Evolutionary conservation across 2,888 invertebrate genomes (phyloP).

Genomic region (Anticlea derivata): DNA sequence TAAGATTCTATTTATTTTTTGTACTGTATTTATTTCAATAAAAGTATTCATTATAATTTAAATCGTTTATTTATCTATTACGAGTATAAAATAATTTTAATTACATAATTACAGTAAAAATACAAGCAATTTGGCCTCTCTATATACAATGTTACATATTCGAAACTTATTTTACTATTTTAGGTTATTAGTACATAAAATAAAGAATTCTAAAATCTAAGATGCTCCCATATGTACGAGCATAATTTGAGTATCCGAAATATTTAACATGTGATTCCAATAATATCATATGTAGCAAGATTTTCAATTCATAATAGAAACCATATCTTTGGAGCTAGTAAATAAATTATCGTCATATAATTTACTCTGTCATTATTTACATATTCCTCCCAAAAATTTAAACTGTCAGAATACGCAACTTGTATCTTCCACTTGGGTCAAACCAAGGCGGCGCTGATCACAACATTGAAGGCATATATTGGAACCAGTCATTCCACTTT

Average conservation of each 20-base stretch:
- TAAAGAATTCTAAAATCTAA: background rate
- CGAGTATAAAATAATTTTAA: conserved; percentile 4
- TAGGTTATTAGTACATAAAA: conserved; percentile 3
- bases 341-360: background rate
- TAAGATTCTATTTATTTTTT: conserved; percentile 73
- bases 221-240: conserved; percentile 5
- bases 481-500: too few relatives aligned
- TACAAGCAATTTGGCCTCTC: conserved; percentile 7
- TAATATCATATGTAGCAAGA: background rate
- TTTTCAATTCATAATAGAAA: background rate
- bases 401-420: background rate
- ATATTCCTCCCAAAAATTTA: background rate
- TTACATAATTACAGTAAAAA: conserved; percentile 19
- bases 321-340: background rate
- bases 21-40: conserved; percentile 64
- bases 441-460: too few relatives aligned
- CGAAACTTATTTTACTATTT: background rate
- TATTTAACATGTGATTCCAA: background rate
- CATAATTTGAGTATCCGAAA: conserved; percentile 11
- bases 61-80: conserved; percentile 29
- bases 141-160: background rate
- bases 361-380: conserved; percentile 2
- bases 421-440: too few relatives aligned
- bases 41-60: conserved; percentile 35
- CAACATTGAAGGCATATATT: too few relatives aligned